Percentiles rank a stretch among this genome's conserved stretches.
Evolutionary conservation across 2,113 vertebrate species (phyloP).

Genomic region (Illadopsis cleaveri): DNA sequence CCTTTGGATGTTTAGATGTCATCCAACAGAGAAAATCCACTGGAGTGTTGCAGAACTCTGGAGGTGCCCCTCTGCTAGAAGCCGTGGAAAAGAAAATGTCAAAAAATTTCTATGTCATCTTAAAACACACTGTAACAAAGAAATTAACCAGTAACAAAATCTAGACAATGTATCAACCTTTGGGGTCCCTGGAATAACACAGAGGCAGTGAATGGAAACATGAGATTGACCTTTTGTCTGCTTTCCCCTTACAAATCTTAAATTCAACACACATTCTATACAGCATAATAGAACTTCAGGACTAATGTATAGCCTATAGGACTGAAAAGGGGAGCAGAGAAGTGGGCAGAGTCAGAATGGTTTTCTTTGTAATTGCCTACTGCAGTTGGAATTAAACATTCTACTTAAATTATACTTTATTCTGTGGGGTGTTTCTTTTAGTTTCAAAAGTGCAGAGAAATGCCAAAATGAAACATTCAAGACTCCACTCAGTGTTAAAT

Average conservation of each 20-base stretch:
- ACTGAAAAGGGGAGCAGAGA: conserved; percentile 1
- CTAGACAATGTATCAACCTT: neutral
- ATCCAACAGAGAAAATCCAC: neutral
- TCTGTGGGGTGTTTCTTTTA: neutral
- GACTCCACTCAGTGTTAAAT: neutral
- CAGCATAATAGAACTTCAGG: conserved; percentile 16
- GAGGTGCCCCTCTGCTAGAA: neutral
- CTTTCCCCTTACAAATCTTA: neutral
- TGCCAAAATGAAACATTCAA: neutral
- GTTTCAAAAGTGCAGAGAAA: neutral
- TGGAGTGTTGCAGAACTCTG: neutral
- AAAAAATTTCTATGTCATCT: neutral
- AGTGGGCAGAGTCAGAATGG: conserved; percentile 44
- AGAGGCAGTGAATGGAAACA: neutral
- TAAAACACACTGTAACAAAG: neutral
- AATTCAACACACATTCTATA: conserved; percentile 16
- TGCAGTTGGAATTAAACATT: conserved; percentile 23
- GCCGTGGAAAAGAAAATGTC: neutral
- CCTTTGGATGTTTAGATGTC: neutral
- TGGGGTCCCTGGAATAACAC: neutral
- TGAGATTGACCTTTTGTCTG: conserved; percentile 1
- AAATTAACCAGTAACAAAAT: neutral
- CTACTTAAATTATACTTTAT: conserved; percentile 9
- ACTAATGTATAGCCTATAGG: neutral
- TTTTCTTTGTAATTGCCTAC: conserved; percentile 50